Base-by-base conservation (phyloP, 2,113 vertebrate genomes). In the Lycaon pictus region DNA sequence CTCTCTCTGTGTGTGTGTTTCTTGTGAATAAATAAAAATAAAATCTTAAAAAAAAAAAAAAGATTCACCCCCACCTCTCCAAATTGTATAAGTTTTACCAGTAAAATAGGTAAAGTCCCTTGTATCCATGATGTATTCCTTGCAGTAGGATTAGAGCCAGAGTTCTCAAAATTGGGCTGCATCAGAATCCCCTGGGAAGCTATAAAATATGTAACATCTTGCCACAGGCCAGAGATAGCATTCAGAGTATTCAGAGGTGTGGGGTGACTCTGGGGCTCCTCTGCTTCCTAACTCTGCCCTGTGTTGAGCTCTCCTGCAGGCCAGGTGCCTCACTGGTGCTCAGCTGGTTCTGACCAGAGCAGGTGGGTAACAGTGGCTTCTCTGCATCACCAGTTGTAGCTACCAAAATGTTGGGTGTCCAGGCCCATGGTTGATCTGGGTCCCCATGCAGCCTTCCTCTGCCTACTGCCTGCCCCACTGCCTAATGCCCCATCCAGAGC, bases 171-270 rank as follows among this genome's bases (percentile, higher is more conserved):
- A n/a, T 16, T 11, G 15, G 6, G 9, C 32, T 85, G 19, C 0
- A 0, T 32, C 19, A 43, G 65, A 58, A 80, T 48, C 27, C 7
- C 12, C 56, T 65, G 60, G 56, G 51, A 62, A 85, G 10, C 5
- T 53, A 1, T 11, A 23, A 48, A 56, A 56, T 8, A 0, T 77
- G 51, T 0, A 0, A 20, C 11, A 11, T 3, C 29, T 5, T 23
- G 20, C 43, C 11, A 3, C 2, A 43, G 23, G 58, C 23, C 20
- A 13, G 37, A 65, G 62, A 22, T 48, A 32, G 13, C 13, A 55
- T 32, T 22, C 58, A 15, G 53, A 77, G 13, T 13, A 55, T 32
- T 22, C 58, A 15, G 53, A 77, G 58, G 25, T 27, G 19, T 7
- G 4, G 19, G 37, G 11, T 13, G 29, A 74, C 43, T n/a, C 16